Conservation (phyloP, 2,888 invertebrate genomes). For the Xylocampa areola region DNA sequence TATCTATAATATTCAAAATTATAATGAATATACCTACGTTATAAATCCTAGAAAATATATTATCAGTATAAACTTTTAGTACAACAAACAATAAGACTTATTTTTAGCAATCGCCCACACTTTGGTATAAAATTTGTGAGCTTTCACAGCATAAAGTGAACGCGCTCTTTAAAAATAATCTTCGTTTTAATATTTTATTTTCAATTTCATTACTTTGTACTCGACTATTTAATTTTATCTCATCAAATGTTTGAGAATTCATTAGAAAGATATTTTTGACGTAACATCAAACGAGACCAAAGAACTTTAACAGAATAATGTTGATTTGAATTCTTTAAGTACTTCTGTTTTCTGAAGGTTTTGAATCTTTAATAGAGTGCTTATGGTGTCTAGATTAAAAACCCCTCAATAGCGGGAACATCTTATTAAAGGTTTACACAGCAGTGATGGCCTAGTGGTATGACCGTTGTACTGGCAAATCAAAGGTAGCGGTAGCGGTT, state of each 20-base stretch:
- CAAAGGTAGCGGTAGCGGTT: no score
- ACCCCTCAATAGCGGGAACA: no score
- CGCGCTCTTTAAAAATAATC: conserved; percentile 5
- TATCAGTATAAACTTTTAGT: no score
- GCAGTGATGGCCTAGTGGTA: no score
- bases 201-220: conserved; percentile 40
- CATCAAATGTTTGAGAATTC: conserved; percentile 28
- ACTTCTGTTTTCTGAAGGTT: conserved; percentile 7
- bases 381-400: no score
- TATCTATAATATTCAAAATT: no score
- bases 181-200: conserved; percentile 2
- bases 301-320: conserved; percentile 9
- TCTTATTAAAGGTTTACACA: no score
- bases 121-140: neutral
- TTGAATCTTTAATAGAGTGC: no score
- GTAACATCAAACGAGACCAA: conserved; percentile 26
- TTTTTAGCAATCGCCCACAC: neutral
- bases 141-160: conserved; percentile 19
- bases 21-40: no score
- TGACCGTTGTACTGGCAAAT: no score
- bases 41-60: no score
- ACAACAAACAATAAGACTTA: no score
- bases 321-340: conserved; percentile 23
- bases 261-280: conserved; percentile 39
- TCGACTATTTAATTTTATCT: conserved; percentile 23